Base-by-base conservation (phyloP, 2,888 invertebrate species). In the Sesia bembeciformis region DNA sequence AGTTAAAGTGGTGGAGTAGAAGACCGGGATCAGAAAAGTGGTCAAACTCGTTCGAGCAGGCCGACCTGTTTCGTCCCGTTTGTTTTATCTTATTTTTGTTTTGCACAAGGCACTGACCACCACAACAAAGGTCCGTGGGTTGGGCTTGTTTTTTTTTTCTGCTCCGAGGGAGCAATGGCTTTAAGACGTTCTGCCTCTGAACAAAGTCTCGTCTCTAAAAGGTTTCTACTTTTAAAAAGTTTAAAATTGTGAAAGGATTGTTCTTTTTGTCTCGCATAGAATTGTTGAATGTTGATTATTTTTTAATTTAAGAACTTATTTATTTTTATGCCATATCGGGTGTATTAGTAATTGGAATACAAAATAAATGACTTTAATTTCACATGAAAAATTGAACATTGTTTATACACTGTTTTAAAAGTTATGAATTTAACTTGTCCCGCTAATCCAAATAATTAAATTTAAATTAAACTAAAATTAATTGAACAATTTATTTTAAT, bases 71-170 rank as follows among this genome's bases (percentile, higher is more conserved):
- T 67, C 64, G 69, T 70, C 73, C 76, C 72, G 79, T 77, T 76
- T 68, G 73, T 81, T 81, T 83, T 83, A 77, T 85, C 76, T 87
- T 86, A 85, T 88, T 87, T 86, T 86, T 82, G 83, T 84, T 84
- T 81, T 74, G 81, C 78, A 72, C 72, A 78, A 86, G 82, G 88
- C 82, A 89, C 88, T 89, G 88, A 89, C 88, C 88, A 89, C 80
- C 80, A 87, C 88, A 89, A 89, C 83, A 87, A 85, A 87, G 84
- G 83, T 81, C 71, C 69, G 77, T 80, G 76, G 82, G 78, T 71
- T 67, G 70, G 64, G 57, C 58, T 58, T 65, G 71, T 73, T 76
- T 78, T 82, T 77, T 67, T 67, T 62, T 64, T 60, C 59, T 56
- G 52, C 58, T 54, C 52, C 53, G 46, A 71, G 66, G 66, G 74